Evolutionary conservation across 2,113 vertebrate genomes (phyloP), one percentile per base, ranked within the genome.

Genomic region (Polyodon spathula): DNA sequence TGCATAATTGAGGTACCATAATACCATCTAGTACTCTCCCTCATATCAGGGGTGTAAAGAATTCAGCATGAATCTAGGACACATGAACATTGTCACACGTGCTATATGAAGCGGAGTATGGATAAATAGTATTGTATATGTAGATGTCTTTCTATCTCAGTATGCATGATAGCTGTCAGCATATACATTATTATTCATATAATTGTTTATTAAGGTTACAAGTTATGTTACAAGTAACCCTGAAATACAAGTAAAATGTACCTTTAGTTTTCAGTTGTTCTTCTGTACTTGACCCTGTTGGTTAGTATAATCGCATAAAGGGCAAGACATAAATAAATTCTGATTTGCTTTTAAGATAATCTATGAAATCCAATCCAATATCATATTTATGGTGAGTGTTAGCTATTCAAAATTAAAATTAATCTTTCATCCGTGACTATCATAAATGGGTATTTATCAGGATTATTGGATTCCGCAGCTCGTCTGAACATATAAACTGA

Each of bases 351-450:
- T 90, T 84, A 84, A 77, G 83, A 88, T 94, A 92, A 96, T 91
- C 88, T 86, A 81, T 74, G 82, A 76, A 80, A 92, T 91, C 90
- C 90, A 94, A 95, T 95, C 90, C 89, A 86, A 81, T 83, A 89
- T 86, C 88, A 89, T 87, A 88, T 94, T 95, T 92, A 89, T 86
- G 81, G 83, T 77, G 66, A 78, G 82, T 80, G 85, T 79, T 84
- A 80, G 87, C 89, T 84, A 86, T 88, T 93, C 87, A 88, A 91
- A 94, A 94, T 97, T 91, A 95, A 93, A 98, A 97, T 93, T 89
- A 93, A 92, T 83, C 87, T 89, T 93, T 88, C 86, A 91, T 87
- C 83, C 77, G 12, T 88, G 90, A 93, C 81, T 90, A 90, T 94
- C 85, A 86, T 86, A 86, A 93, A 90, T 84, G 86, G 84, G 87